These are phyloP conservation scores for Coenonympha glycerion DNA, from an alignment of 2,888 invertebrate genomes.

Conservation along the genomic window DNA sequence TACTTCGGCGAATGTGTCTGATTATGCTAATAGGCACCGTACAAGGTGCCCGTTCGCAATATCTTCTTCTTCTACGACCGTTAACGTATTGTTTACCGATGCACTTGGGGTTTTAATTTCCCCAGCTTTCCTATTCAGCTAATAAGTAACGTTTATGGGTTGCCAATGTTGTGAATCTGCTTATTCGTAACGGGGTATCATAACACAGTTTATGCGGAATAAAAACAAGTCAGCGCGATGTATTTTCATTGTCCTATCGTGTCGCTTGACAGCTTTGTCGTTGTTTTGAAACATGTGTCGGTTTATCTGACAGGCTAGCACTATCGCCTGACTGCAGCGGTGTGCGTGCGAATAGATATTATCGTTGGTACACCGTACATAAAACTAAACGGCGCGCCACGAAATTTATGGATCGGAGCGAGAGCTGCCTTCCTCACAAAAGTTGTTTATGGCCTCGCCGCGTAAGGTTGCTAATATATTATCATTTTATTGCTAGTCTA, in stretches of 20 bases:
- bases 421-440: constrained; percentile 72
- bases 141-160: constrained; percentile 40
- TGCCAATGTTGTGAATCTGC: constrained; percentile 8
- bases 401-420: constrained; percentile 70
- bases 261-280: constrained; percentile 31
- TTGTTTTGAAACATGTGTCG: constrained; percentile 32
- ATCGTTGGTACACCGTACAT: no score
- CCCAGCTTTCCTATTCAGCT: constrained; percentile 35
- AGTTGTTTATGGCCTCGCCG: constrained; percentile 64
- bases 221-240: neutral
- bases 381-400: constrained; percentile 69
- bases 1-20: constrained; percentile 69
- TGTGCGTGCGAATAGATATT: constrained; percentile 66
- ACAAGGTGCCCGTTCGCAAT: constrained; percentile 51
- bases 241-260: constrained; percentile 27
- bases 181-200: neutral
- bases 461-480: constrained; percentile 64
- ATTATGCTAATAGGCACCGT: constrained; percentile 65
- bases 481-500: constrained; percentile 54
- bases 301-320: constrained; percentile 23
- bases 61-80: constrained; percentile 54
- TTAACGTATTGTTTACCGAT: constrained; percentile 63
- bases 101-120: constrained; percentile 40
- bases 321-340: constrained; percentile 22
- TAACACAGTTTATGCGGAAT: neutral